Percentiles rank a stretch among this genome's conserved stretches.
Conservation (phyloP, 1,140 invertebrate species). For the Piezodorus guildinii region DNA sequence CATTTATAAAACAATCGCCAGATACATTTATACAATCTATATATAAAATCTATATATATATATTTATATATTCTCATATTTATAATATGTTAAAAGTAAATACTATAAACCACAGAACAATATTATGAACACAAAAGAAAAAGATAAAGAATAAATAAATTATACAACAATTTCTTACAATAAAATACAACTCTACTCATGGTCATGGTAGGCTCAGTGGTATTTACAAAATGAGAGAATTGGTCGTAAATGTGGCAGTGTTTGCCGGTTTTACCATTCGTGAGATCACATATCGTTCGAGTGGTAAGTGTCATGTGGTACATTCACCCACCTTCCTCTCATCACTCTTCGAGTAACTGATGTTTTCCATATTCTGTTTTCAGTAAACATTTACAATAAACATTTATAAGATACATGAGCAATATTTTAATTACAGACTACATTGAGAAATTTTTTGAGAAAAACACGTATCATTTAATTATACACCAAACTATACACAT, state of each 20-base stretch:
- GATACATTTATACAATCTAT: constrained; percentile 22
- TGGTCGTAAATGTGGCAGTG: constrained; percentile 24
- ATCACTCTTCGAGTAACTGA: neutral
- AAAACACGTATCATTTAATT: too few relatives aligned
- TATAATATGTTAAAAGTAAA: constrained; percentile 20
- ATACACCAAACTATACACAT: neutral
- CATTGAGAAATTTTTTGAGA: neutral
- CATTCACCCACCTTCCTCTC: constrained; percentile 12
- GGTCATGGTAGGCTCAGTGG: constrained; percentile 25
- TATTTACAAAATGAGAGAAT: constrained; percentile 22
- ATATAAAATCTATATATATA: constrained; percentile 18
- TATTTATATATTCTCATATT: constrained; percentile 17
- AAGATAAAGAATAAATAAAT: constrained; percentile 23
- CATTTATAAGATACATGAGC: constrained; percentile 8
- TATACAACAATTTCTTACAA: constrained; percentile 14
- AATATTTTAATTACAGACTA: constrained; percentile 6
- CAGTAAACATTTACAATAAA: neutral
- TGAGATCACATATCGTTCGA: constrained; percentile 21
- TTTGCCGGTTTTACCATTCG: constrained; percentile 23
- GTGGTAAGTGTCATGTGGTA: constrained; percentile 11
- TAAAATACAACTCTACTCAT: constrained; percentile 17
- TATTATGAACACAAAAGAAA: constrained; percentile 18
- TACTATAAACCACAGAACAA: constrained; percentile 20
- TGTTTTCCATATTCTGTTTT: constrained; percentile 11
- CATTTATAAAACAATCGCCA: constrained; percentile 23